A percentile compares a stretch with the other conserved stretches of the same genome.
phyloP scores from a whole-genome alignment of 2,113 vertebrate species.

The Xyrauchen texanus region DNA sequence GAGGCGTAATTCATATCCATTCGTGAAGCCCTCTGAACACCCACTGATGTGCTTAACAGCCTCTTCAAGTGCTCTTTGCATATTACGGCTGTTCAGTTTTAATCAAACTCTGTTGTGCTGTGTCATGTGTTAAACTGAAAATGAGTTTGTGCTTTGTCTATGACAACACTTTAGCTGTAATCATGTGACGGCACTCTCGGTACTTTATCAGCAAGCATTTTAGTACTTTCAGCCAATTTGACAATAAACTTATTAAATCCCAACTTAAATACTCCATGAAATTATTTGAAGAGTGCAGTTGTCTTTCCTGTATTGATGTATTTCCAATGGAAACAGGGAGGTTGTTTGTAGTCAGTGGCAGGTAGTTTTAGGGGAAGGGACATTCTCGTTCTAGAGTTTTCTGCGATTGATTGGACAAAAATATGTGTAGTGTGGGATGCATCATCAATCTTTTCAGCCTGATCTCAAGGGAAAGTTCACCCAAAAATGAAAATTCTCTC shows the following conservation, averaged over 20 bases:
- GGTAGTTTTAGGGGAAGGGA: no score
- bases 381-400: no score
- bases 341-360: no score
- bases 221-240: constrained; percentile 25
- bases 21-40: neutral
- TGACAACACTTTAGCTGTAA: constrained; percentile 10
- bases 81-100: constrained; percentile 5
- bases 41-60: constrained; percentile 10
- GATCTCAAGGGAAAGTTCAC: no score
- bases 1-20: neutral
- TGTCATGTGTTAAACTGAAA: neutral
- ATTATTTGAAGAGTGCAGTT: no score
- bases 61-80: constrained; percentile 16
- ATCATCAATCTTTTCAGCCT: no score
- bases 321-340: no score
- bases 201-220: no score
- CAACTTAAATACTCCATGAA: neutral
- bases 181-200: constrained; percentile 19
- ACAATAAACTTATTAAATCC: constrained; percentile 26
- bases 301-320: no score
- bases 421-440: no score
- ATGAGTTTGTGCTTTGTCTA: neutral
- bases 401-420: no score
- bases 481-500: no score
- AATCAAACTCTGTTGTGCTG: constrained; percentile 13